phyloP scores from a whole-genome alignment of 2,888 invertebrate genomes.

The Agonopterix alstromeriana region DNA sequence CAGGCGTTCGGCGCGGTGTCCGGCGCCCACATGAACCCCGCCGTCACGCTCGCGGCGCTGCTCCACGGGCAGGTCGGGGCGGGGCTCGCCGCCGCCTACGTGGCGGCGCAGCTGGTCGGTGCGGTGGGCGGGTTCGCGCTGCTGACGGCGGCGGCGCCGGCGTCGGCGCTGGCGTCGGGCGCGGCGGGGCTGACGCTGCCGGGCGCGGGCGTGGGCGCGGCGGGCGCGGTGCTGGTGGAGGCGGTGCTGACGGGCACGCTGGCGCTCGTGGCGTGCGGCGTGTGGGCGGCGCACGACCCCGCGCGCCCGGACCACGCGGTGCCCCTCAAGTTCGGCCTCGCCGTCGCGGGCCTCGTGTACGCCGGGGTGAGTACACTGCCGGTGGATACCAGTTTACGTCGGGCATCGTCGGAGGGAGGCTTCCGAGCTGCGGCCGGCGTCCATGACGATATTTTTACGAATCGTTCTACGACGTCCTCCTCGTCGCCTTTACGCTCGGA shows the following conservation, averaged over 20 bases:
- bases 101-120: conserved; percentile 43
- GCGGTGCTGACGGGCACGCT: conserved; percentile 42
- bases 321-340: conserved; percentile 54
- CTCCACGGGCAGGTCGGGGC: conserved; percentile 61
- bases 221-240: conserved; percentile 30
- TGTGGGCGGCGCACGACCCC: conserved; percentile 43
- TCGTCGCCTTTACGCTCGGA: background rate
- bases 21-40: conserved; percentile 88
- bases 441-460: no score
- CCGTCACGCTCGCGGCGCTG: conserved; percentile 82
- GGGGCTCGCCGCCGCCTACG: conserved; percentile 34
- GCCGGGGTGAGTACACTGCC: conserved; percentile 39
- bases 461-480: no score
- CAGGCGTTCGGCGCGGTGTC: conserved; percentile 81
- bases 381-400: background rate
- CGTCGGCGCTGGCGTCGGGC: conserved; percentile 8
- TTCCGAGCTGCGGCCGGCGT: no score
- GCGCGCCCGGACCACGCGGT: conserved; percentile 37
- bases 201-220: conserved; percentile 19
- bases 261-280: conserved; percentile 40
- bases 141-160: conserved; percentile 30
- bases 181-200: conserved; percentile 24
- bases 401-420: background rate
- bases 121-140: conserved; percentile 41
- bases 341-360: conserved; percentile 53